Evolutionary conservation across 2,888 invertebrate genomes (phyloP), one percentile per base, ranked within the genome.

Genomic region (Balanococcus diminutus): DNA sequence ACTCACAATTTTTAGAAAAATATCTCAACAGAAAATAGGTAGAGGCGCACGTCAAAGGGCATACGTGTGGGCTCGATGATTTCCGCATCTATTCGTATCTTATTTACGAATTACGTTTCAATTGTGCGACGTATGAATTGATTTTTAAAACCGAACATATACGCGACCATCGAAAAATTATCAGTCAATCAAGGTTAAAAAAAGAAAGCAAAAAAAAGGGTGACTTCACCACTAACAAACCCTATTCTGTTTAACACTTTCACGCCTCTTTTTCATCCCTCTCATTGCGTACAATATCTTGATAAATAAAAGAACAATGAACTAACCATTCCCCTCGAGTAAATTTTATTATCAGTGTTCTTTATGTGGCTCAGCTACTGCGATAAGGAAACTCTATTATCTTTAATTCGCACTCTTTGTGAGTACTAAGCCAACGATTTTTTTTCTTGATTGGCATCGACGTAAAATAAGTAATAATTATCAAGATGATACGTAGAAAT

Each of bases 261-360:
- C 84, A 84, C 84, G 84, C 84, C 84, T 84, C 84, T 31, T 84
- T 72, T 84, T 84, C 36, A 84, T 32, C 84, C 81, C 81, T 42
- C 81, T 84, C 72, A 72, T 84, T 42, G 67, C 72, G 25, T 46
- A 84, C 84, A 72, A 84, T 67, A 84, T 84, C 72, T 84, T 72
- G 84, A 84, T 84, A 84, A 84, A 84, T 84, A 42, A 84, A 84
- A 84, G 84, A 84, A 84, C 84, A 84, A 84, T 84, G 84, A 19
- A 42, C 72, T 22, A 14, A 46, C 46, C 25, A 22, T 82, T 46
- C 81, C 81, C 46, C 46, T 46, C 46, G 81, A 46, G 14, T 42
- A 82, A 82, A 82, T 82, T 82, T 82, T 42, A 46, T 82, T 82
- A 82, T 82, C 81, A n/a, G n/a, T 82, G 81, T 82, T 82, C 81